phyloP scores from a whole-genome alignment of 2,797 vertebrate genomes.

The Australoheros facetus region DNA sequence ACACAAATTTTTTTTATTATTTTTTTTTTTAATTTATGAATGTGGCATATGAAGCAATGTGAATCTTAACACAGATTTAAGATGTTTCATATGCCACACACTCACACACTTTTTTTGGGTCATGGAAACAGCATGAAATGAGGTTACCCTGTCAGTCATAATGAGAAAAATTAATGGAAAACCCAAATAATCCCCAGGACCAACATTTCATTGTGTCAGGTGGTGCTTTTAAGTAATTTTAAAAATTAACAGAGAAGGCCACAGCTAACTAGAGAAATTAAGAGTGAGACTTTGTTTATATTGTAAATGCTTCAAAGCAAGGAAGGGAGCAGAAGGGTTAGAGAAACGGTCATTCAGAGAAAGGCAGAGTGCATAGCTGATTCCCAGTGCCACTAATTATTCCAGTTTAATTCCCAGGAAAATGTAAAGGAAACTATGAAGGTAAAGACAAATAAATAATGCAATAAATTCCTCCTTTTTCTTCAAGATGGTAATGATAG shows the following conservation, averaged over 20 bases:
- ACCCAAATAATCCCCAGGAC: background rate
- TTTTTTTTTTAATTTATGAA: background rate
- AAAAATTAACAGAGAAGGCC: background rate
- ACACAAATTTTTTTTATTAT: background rate
- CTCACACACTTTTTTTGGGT: background rate
- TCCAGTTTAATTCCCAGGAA: background rate
- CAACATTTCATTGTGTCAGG: background rate
- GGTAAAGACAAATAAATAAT: background rate
- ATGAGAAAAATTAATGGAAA: background rate
- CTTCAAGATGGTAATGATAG: background rate
- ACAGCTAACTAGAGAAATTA: constrained; percentile 15
- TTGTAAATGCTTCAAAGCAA: background rate
- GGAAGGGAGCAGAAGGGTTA: background rate
- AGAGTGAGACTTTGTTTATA: constrained; percentile 7
- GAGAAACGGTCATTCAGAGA: background rate
- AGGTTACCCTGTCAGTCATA: background rate
- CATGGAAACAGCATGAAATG: background rate
- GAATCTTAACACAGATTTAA: background rate
- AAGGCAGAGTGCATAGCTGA: background rate
- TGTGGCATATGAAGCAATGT: background rate
- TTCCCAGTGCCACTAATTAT: background rate
- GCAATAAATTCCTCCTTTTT: background rate
- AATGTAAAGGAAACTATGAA: background rate
- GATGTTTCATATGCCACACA: background rate
- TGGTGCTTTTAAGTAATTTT: background rate